phyloP scores from a whole-genome alignment of 2,113 vertebrate genomes.

The Lathamus discolor region DNA sequence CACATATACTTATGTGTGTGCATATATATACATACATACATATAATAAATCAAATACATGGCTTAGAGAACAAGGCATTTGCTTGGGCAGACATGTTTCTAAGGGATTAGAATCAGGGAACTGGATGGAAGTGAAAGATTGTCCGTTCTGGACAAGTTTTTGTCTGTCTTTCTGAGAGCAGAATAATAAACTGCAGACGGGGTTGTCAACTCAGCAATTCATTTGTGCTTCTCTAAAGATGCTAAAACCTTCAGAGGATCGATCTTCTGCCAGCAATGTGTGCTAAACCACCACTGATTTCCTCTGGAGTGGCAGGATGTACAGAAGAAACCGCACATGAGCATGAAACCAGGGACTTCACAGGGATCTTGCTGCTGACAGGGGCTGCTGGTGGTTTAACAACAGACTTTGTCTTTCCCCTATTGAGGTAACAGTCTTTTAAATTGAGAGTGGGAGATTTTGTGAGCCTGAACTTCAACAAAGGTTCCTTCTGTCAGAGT shows the following conservation, averaged over 20 bases:
- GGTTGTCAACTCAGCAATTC: not conserved
- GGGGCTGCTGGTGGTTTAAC: not conserved
- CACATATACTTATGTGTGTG: fast-evolving
- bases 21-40: not conserved
- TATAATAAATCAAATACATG: not conserved
- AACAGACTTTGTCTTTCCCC: not conserved
- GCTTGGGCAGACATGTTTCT: not conserved
- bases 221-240: not conserved
- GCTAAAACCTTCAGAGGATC: not conserved
- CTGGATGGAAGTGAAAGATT: not conserved
- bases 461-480: not conserved
- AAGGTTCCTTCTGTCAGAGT: slow-evolving; percentile 36
- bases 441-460: slow-evolving; percentile 37
- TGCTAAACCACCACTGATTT: not conserved
- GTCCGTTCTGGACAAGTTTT: not conserved
- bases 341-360: not conserved
- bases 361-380: not conserved
- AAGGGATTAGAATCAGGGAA: not conserved
- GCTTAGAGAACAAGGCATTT: not conserved
- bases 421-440: not conserved
- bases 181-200: not conserved
- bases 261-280: not conserved
- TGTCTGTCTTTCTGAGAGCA: not conserved
- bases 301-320: fast-evolving
- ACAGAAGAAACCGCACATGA: not conserved